phyloP scores from a whole-genome alignment of 2,113 vertebrate genomes.

The Syngnathoides biaculeatus region DNA sequence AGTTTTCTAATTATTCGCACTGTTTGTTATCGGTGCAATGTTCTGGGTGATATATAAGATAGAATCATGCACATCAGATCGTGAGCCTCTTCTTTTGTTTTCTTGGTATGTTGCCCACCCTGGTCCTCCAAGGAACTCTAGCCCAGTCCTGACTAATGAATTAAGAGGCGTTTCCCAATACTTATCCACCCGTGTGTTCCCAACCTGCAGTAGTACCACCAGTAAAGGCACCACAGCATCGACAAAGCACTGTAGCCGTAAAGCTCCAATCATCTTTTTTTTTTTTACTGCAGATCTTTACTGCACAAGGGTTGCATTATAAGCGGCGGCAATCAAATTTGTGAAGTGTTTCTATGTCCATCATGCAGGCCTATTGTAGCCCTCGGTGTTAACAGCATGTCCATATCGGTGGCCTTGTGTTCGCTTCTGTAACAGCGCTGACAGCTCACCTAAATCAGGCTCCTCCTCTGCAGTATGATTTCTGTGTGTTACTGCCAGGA shows the following conservation, averaged over 20 bases:
- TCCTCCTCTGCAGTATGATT: conserved; percentile 70
- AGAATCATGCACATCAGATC: neutral
- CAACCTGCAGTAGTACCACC: neutral
- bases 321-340: conserved; percentile 25
- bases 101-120: neutral
- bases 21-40: neutral
- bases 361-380: conserved; percentile 24
- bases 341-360: conserved; percentile 45
- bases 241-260: neutral
- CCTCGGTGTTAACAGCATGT: conserved; percentile 35
- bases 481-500: conserved; percentile 59
- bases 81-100: neutral
- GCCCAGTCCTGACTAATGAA: neutral
- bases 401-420: conserved; percentile 35
- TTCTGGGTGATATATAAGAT: neutral
- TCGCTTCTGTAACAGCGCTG: conserved; percentile 43
- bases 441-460: conserved; percentile 65
- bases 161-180: neutral
- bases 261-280: neutral
- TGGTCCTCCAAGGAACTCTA: neutral
- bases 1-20: neutral
- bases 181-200: neutral
- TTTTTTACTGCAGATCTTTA: neutral
- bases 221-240: neutral
- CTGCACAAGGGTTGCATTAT: neutral